These are phyloP conservation scores for Trachelus stipa DNA, from an alignment of 2,888 invertebrate species.

Conservation along the genomic window DNA sequence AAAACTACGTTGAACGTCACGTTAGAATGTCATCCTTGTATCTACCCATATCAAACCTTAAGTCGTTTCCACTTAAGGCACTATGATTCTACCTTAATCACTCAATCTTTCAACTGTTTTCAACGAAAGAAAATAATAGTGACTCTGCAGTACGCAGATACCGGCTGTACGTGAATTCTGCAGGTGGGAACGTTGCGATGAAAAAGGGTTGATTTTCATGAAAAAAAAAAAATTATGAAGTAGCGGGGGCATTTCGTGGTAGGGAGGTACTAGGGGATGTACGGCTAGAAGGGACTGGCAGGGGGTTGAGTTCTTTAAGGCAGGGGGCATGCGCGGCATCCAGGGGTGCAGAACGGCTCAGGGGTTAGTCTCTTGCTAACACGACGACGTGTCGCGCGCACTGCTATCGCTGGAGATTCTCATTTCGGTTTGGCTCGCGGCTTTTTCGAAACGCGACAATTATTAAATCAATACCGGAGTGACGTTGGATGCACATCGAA, in stretches of 20 bases:
- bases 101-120: too few relatives aligned
- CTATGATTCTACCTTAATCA: too few relatives aligned
- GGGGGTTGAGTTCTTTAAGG: constrained; percentile 36
- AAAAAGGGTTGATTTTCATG: constrained; percentile 11
- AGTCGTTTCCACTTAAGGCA: too few relatives aligned
- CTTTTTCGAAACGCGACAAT: not conserved
- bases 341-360: constrained; percentile 56
- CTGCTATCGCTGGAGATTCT: constrained; percentile 1
- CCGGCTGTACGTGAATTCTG: too few relatives aligned
- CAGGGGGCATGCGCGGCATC: constrained; percentile 60
- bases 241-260: constrained; percentile 37
- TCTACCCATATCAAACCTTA: too few relatives aligned
- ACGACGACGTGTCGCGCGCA: constrained; percentile 53
- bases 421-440: constrained; percentile 1
- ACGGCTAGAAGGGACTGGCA: constrained; percentile 24
- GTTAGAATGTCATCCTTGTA: too few relatives aligned
- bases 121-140: too few relatives aligned
- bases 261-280: constrained; percentile 26
- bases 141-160: too few relatives aligned
- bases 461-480: too few relatives aligned
- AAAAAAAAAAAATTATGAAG: constrained; percentile 45
- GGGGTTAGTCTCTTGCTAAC: constrained; percentile 62
- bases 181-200: too few relatives aligned
- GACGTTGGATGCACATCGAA: too few relatives aligned
- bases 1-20: too few relatives aligned